These are phyloP conservation scores for Enhydra lutris DNA, from an alignment of 2,113 vertebrate species.

Conservation along the genomic window DNA sequence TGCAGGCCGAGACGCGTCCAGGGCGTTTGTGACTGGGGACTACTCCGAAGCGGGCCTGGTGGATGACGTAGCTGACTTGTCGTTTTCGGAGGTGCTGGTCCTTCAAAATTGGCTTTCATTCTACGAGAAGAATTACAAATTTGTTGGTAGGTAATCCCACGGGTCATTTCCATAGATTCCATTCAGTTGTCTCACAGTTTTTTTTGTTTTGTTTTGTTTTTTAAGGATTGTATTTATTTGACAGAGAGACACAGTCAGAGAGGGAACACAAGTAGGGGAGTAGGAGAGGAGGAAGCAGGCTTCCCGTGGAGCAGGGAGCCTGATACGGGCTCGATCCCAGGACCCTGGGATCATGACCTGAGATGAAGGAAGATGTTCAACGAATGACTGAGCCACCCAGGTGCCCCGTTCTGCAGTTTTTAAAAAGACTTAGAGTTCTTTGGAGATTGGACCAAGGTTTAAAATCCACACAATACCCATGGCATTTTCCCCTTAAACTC, in stretches of 20 bases:
- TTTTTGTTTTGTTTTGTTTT: background rate
- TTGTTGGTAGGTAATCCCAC: slow-evolving; percentile 83
- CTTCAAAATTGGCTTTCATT: slow-evolving; percentile 91
- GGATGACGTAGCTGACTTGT: slow-evolving; percentile 88
- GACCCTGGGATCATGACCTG: too few relatives aligned
- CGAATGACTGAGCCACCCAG: too few relatives aligned
- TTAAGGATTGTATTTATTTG: too few relatives aligned
- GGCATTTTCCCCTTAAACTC: background rate
- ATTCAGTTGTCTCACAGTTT: background rate
- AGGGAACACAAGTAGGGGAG: too few relatives aligned
- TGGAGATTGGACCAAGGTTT: background rate
- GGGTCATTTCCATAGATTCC: background rate
- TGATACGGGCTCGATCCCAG: too few relatives aligned
- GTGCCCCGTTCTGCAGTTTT: background rate
- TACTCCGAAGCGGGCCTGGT: slow-evolving; percentile 87
- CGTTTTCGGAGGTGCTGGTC: slow-evolving; percentile 83
- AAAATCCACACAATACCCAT: background rate
- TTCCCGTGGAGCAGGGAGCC: too few relatives aligned
- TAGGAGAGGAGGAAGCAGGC: too few relatives aligned
- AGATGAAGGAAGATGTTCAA: too few relatives aligned
- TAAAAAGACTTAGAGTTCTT: background rate
- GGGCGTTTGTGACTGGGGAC: slow-evolving; percentile 93
- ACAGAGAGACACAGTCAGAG: too few relatives aligned
- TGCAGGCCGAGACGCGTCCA: slow-evolving; percentile 90
- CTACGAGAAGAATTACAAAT: slow-evolving; percentile 86